Evolutionary conservation across 2,113 vertebrate genomes (phyloP).

Genomic region (Corydoras maculifer): DNA sequence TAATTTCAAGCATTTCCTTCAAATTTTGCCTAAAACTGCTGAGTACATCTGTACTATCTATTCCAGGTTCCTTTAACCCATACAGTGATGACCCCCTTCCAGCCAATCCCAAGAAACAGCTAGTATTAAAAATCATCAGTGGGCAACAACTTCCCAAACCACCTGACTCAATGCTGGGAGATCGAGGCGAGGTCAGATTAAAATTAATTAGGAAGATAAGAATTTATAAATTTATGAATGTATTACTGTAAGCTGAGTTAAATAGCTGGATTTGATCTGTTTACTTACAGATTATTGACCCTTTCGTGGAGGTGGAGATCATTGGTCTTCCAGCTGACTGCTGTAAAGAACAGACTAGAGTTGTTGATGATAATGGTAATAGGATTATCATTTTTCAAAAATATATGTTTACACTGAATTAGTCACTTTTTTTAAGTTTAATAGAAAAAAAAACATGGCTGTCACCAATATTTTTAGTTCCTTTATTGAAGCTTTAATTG

Average conservation of each 20-base stretch:
- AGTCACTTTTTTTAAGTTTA: neutral
- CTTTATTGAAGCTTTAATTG: no score
- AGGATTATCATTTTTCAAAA: neutral
- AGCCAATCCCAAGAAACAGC: slow-evolving; percentile 91
- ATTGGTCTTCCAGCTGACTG: slow-evolving; percentile 92
- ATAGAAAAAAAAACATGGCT: neutral
- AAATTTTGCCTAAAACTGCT: neutral
- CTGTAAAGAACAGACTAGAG: slow-evolving; percentile 95
- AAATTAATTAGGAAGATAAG: neutral
- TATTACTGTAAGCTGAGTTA: neutral
- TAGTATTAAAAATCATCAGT: slow-evolving; percentile 93
- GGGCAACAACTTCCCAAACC: slow-evolving; percentile 96
- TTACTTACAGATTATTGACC: slow-evolving; percentile 86
- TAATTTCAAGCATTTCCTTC: no score
- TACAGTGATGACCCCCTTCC: slow-evolving; percentile 88
- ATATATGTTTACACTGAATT: neutral
- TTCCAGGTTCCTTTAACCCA: slow-evolving; percentile 86
- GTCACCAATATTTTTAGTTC: neutral
- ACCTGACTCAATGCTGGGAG: slow-evolving; percentile 93
- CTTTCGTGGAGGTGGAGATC: slow-evolving; percentile 96
- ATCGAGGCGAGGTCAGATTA: slow-evolving; percentile 86
- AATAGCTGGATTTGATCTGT: neutral
- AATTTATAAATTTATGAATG: neutral
- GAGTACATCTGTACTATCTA: slow-evolving; percentile 21
- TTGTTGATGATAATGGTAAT: slow-evolving; percentile 95